Percentiles rank a stretch among this genome's conserved stretches.
phyloP scores from a whole-genome alignment of 1,140 invertebrate genomes.

The Ostrea edulis region DNA sequence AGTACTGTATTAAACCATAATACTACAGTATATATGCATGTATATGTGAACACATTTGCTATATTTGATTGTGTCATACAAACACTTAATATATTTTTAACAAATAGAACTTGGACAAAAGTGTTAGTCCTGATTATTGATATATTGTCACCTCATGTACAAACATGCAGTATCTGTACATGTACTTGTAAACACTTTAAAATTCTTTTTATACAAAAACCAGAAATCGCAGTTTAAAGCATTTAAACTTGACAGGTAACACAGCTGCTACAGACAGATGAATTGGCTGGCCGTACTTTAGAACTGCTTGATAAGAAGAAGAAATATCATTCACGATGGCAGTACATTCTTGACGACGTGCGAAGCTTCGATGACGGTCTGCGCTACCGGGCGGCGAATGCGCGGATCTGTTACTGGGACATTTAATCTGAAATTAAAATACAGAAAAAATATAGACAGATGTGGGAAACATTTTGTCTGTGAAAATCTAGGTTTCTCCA shows the following conservation, averaged over 20 bases:
- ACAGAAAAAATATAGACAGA: neutral
- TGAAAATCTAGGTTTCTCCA: too few species aligned
- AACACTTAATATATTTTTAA: neutral
- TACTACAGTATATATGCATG: neutral
- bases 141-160: neutral
- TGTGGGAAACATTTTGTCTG: neutral
- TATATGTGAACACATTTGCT: conserved; percentile 6
- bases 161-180: too few species aligned
- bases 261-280: neutral
- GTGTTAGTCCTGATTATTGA: neutral
- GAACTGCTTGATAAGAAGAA: neutral
- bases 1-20: neutral
- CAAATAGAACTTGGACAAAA: neutral
- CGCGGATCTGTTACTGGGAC: conserved; percentile 71
- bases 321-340: neutral
- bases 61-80: neutral
- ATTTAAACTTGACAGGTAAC: neutral
- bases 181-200: neutral
- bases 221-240: neutral
- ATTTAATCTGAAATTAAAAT: conserved; percentile 68
- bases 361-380: conserved; percentile 71
- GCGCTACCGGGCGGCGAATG: conserved; percentile 63
- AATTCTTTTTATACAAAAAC: neutral
- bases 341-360: conserved; percentile 66
- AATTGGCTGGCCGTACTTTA: neutral